Percentiles rank a stretch among this genome's conserved stretches.
Evolutionary conservation across 2,888 invertebrate species (phyloP).

Genomic region (Leptopterna dolabrata): DNA sequence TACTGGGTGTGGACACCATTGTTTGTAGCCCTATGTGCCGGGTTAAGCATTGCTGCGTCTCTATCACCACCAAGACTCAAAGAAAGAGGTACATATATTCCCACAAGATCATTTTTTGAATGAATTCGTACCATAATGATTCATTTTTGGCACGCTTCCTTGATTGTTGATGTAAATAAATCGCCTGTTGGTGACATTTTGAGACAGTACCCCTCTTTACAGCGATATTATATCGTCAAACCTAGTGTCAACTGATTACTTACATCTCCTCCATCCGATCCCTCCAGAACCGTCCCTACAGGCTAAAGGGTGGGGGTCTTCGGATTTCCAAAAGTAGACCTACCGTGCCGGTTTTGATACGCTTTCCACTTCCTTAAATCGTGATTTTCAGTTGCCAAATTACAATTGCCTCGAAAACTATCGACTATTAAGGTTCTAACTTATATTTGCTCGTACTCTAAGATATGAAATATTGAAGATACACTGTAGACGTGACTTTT

Average conservation of each 20-base stretch:
- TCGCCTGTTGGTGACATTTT: not conserved
- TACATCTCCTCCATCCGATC: not conserved
- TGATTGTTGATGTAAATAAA: not conserved
- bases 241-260: not conserved
- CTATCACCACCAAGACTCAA: slow-evolving; percentile 26
- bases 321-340: not conserved
- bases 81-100: not conserved
- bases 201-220: no score
- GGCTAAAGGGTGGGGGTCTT: not conserved
- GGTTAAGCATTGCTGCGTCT: slow-evolving; percentile 40
- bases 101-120: not conserved
- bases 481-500: not conserved
- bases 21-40: slow-evolving; percentile 44
- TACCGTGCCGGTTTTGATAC: not conserved
- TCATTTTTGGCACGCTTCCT: not conserved
- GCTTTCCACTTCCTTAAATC: not conserved
- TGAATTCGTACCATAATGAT: not conserved
- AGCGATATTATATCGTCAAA: no score
- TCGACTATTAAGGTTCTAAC: not conserved
- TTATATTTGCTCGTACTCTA: not conserved
- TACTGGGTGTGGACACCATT: slow-evolving; percentile 40
- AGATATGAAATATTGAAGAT: not conserved
- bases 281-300: not conserved
- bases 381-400: not conserved
- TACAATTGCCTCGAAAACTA: not conserved